Percentiles rank a stretch among this genome's conserved stretches.
phyloP scores from a whole-genome alignment of 2,113 vertebrate genomes.

The Vicugna pacos region DNA sequence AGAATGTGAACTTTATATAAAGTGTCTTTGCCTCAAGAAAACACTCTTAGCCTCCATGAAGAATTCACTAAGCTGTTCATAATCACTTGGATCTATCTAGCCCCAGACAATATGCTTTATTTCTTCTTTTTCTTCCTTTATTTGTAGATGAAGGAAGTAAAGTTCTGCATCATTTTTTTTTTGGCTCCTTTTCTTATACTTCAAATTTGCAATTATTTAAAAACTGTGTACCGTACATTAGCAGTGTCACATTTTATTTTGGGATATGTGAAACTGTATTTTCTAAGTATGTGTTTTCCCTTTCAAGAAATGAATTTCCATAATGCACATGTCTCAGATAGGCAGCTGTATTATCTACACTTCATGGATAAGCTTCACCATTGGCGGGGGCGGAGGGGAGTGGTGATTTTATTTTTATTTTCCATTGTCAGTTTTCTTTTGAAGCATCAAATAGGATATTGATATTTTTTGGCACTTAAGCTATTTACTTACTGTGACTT shows the following conservation, averaged over 20 bases:
- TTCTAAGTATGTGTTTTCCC: background rate
- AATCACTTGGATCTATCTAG: background rate
- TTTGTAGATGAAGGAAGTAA: slow-evolving; percentile 2
- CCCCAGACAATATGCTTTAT: background rate
- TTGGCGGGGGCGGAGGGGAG: background rate
- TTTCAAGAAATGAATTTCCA: slow-evolving; percentile 21
- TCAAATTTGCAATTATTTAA: background rate
- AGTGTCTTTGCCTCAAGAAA: slow-evolving; percentile 58
- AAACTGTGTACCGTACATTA: background rate
- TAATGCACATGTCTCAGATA: background rate
- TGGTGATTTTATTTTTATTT: slow-evolving; percentile 23
- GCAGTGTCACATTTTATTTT: background rate
- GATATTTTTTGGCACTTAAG: slow-evolving; percentile 71
- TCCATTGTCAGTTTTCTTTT: slow-evolving; percentile 60
- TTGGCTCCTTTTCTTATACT: background rate
- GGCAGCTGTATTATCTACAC: background rate
- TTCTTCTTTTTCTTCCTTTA: background rate
- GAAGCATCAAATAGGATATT: slow-evolving; percentile 70
- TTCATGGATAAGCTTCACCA: background rate
- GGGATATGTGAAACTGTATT: background rate
- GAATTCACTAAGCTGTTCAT: slow-evolving; percentile 65
- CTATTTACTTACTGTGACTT: slow-evolving; percentile 75
- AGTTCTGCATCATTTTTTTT: too few species aligned
- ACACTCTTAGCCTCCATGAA: slow-evolving; percentile 27
- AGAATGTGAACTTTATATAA: slow-evolving; percentile 52